Conservation (phyloP, 1,140 invertebrate species). For the Centruroides vittatus region DNA sequence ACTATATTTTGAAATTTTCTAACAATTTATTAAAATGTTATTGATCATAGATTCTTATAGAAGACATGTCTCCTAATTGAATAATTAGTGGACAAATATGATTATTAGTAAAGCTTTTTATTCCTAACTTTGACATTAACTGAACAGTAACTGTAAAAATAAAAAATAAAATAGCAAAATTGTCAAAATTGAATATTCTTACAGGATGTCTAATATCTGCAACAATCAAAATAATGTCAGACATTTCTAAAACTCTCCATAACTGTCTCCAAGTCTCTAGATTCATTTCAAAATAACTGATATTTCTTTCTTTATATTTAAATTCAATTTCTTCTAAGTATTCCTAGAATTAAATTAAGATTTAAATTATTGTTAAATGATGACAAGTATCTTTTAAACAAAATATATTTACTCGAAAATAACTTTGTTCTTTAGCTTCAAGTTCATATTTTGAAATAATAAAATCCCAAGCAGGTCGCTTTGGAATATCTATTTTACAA, state of each 20-base stretch:
- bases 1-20: no score
- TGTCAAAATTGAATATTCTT: constrained; percentile 25
- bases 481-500: constrained; percentile 31
- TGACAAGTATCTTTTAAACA: constrained; percentile 2
- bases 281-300: constrained; percentile 75
- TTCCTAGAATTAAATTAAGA: neutral
- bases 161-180: neutral
- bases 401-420: constrained; percentile 26
- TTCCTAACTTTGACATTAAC: no score
- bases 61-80: no score
- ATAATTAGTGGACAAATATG: neutral
- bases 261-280: constrained; percentile 85
- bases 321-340: constrained; percentile 6
- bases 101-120: neutral
- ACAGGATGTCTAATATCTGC: constrained; percentile 71
- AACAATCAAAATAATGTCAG: constrained; percentile 68
- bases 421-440: constrained; percentile 29
- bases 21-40: no score
- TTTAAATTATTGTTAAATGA: neutral
- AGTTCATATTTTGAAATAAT: constrained; percentile 27
- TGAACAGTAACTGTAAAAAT: constrained; percentile 2
- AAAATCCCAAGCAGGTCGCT: constrained; percentile 33
- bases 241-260: constrained; percentile 83
- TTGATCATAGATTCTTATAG: no score
- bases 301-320: constrained; percentile 20